Percentiles rank a stretch among this genome's conserved stretches.
These are phyloP conservation scores for Rhysida immarginata DNA, from an alignment of 1,140 invertebrate species.

Conservation along the genomic window DNA sequence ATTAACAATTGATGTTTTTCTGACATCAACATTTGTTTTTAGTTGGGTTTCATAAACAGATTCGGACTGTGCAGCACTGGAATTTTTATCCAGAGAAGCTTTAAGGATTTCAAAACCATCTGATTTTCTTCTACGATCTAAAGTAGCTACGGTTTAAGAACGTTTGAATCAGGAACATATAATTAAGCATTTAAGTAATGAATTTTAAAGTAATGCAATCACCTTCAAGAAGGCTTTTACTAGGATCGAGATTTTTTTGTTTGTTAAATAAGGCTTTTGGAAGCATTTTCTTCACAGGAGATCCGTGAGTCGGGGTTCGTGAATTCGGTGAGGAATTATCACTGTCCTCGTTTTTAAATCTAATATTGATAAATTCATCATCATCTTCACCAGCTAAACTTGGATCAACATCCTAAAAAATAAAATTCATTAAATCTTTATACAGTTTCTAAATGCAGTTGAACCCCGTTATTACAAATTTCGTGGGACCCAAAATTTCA, in stretches of 20 bases:
- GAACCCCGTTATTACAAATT: too few relatives aligned
- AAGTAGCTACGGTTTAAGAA: neutral
- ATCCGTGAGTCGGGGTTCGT: neutral
- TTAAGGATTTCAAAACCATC: neutral
- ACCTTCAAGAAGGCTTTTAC: neutral
- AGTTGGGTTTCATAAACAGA: neutral
- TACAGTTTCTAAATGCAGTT: too few relatives aligned
- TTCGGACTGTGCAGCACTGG: neutral
- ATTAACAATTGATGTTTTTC: conserved; percentile 8
- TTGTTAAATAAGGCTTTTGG: neutral
- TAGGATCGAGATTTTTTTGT: neutral
- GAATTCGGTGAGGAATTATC: neutral
- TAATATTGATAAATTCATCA: neutral
- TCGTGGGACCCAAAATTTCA: too few relatives aligned
- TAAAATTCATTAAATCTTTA: too few relatives aligned
- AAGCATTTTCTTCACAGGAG: conserved; percentile 3
- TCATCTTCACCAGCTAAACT: neutral
- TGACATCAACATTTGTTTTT: neutral
- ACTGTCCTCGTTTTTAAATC: neutral
- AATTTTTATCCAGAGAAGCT: neutral
- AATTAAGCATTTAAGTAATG: too few relatives aligned
- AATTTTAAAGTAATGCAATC: too few relatives aligned
- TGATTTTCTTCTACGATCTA: neutral
- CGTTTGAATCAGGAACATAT: too few relatives aligned
- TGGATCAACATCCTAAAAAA: conserved; percentile 4